Evolutionary conservation across 2,113 vertebrate species (phyloP).

Genomic region (Eudyptes chrysolophus): DNA sequence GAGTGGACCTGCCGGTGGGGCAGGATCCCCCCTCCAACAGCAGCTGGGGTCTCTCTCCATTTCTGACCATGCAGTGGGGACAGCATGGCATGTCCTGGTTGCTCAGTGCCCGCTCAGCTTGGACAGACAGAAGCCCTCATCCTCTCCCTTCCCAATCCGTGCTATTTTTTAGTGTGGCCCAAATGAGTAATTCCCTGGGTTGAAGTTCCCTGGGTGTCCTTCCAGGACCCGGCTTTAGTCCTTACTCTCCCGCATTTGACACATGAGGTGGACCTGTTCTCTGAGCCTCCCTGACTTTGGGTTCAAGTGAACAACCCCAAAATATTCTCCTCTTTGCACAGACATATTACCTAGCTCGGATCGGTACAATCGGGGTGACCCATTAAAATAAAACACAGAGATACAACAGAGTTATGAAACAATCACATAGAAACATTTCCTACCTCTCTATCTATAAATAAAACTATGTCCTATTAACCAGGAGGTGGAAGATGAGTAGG

Average conservation of each 20-base stretch:
- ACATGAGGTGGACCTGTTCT: neutral
- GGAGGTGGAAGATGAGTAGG: conserved; percentile 66
- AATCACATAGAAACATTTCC: conserved; percentile 44
- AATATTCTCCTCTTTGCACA: neutral
- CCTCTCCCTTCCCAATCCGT: neutral
- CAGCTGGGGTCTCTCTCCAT: neutral
- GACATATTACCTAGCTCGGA: neutral
- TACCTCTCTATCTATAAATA: conserved; percentile 52
- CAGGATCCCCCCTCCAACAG: neutral
- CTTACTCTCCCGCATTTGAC: neutral
- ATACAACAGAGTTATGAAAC: conserved; percentile 48
- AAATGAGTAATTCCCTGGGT: neutral
- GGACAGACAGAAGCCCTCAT: neutral
- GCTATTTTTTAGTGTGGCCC: neutral
- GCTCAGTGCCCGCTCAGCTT: neutral
- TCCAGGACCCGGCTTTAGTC: accelerated
- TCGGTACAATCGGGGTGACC: neutral
- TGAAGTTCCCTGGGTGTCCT: neutral
- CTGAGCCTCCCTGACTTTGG: neutral
- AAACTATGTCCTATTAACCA: conserved; percentile 60
- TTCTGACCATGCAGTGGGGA: neutral
- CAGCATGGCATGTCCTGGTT: neutral
- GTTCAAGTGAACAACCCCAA: neutral
- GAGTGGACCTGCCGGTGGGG: accelerated
- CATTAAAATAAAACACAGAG: neutral